Evolutionary conservation across 2,888 invertebrate species (phyloP), one percentile per base, ranked within the genome.

Genomic region (Tetranychus truncatus): DNA sequence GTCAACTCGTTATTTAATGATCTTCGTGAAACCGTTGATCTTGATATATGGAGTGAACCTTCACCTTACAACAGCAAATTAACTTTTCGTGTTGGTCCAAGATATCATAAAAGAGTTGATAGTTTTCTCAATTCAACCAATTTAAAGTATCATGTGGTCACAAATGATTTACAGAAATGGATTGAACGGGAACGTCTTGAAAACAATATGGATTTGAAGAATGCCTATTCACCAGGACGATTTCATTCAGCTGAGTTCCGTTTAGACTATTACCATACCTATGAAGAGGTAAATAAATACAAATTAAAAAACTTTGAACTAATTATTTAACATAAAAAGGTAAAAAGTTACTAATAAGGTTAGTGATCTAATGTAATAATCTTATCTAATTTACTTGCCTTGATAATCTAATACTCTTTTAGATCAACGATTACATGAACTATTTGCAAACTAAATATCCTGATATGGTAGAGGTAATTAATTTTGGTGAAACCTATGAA

Each of bases 11-110:
- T 69, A 2, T 69, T 69, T 9, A 69, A 69, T n/a, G 20, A 20
- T 69, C n/a, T 69, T 9, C 69, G 69, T 11, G 69, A 69, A 21
- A 18, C 20, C 20, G 21, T 72, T 11, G 72, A 72, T 9, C 15
- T 74, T 46, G 78, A 78, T 44, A 73, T 78, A 9, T 78, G 78
- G 78, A 78, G 78, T 65, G 75, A 77, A 6, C 78, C 78, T 1
- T 6, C 72, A 15, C 71, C 65, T 2, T 18, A 75, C 9, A 76
- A 77, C 73, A 76, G 76, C 55, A 77, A 77, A 72, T 76, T 78
- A 7, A 77, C 74, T n/a, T 73, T 78, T 18, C 76, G 76, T 0
- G 75, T 77, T 24, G 71, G 77, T 1, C 78, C 78, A 0, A 69
- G 74, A 20, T 69, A 34, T 20, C 66, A 74, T 11, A 11, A 7